These are phyloP conservation scores for Siniperca undulata DNA, from an alignment of 2,797 vertebrate species.

Conservation along the genomic window DNA sequence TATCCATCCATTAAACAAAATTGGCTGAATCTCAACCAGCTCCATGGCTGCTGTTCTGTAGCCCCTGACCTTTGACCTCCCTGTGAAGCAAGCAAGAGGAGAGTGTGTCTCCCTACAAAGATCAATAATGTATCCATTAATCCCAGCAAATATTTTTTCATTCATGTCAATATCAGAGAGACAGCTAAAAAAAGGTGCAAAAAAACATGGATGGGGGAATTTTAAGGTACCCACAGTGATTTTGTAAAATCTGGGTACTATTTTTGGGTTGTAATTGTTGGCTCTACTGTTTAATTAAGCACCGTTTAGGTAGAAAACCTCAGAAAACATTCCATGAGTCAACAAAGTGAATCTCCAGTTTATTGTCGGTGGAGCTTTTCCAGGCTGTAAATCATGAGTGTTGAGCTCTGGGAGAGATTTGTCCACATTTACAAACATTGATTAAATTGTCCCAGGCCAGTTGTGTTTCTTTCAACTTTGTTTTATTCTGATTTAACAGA, in stretches of 20 bases:
- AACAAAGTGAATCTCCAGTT: slow-evolving; percentile 29
- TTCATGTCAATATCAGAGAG: not conserved
- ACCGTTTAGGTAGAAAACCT: not conserved
- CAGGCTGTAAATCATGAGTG: slow-evolving; percentile 46
- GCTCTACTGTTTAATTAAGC: slow-evolving; percentile 17
- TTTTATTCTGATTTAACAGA: slow-evolving; percentile 37
- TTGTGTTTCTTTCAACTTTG: slow-evolving; percentile 41
- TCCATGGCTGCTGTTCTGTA: not conserved
- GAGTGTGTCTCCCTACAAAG: slow-evolving; percentile 9
- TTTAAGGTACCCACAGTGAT: not conserved
- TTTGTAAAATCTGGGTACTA: not conserved
- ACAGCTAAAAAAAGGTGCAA: not conserved
- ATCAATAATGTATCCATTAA: slow-evolving; percentile 33
- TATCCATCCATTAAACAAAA: slow-evolving; percentile 35
- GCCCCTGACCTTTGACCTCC: slow-evolving; percentile 40
- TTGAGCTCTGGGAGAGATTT: slow-evolving; percentile 45
- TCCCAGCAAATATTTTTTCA: not conserved
- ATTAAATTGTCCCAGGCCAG: slow-evolving; percentile 51
- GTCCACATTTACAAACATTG: slow-evolving; percentile 59
- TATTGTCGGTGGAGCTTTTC: slow-evolving; percentile 45
- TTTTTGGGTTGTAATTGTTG: slow-evolving; percentile 8
- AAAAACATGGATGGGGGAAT: not conserved
- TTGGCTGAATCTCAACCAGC: slow-evolving; percentile 2
- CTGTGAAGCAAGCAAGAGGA: not conserved
- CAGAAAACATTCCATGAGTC: slow-evolving; percentile 6